Evolutionary conservation across 2,888 invertebrate genomes (phyloP), one percentile per base, ranked within the genome.

Genomic region (Dryobota labecula): DNA sequence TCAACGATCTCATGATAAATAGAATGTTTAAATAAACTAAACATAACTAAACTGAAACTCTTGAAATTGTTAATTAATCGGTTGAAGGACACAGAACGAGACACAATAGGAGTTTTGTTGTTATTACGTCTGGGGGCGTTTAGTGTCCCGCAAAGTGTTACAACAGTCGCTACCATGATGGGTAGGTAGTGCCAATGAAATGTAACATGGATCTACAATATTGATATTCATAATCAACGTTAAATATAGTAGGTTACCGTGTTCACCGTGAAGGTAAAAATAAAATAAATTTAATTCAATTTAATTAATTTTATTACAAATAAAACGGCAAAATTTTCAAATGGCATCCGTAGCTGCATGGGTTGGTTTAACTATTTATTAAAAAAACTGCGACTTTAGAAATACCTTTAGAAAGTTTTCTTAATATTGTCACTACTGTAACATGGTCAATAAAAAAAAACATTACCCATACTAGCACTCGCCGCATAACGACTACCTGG

Each of bases 1-100:
- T 41, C 20, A 53, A 53, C 45, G 11, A 33, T 45, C 41, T 53
- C 41, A 45, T n/a, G 18, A 41, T 41, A 45, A 45, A 43, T 24
- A 45, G 13, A 36, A 33, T 30, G 27, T 57, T 49, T 43, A 78
- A 51, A 57, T 20, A 18, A n/a, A 47, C 24, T 63, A 6, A 27
- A 5, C 43, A n/a, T 4, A 51, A 53, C 30, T 43, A 30, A 7
- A 30, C 4, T 69, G 6, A 76, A 33, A 53, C 15, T 13, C 0
- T 18, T 54, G 13, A 8, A 47, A 60, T 20, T 27, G 20, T 4
- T 13, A 20, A 8, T 15, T 24, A 2, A 57, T 36, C 13, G 5
- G 5, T 36, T 24, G 36, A 57, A 36, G 15, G 8, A n/a, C 56
- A 24, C 13, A 13, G 27, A 47, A 41, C 7, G 18, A 41, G 13